A percentile compares a stretch with the other conserved stretches of the same genome.
phyloP scores from a whole-genome alignment of 2,888 invertebrate genomes.

The Acronicta aceris region DNA sequence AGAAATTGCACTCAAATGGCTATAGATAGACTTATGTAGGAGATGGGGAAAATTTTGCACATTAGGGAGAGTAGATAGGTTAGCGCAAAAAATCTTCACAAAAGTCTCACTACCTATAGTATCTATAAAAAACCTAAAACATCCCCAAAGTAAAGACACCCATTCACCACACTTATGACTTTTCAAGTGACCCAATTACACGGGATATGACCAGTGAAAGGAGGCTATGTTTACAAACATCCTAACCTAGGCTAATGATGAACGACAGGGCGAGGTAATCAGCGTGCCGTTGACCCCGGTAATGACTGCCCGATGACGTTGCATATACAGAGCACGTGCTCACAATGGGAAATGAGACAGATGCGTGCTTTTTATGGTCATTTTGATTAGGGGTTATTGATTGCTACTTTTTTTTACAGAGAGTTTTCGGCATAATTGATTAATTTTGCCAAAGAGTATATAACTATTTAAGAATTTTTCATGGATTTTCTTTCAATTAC shows the following conservation, averaged over 20 bases:
- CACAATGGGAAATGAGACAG: constrained; percentile 69
- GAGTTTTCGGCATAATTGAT: constrained; percentile 1
- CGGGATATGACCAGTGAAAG: constrained; percentile 77
- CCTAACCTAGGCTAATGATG: constrained; percentile 89
- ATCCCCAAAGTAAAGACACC: not conserved
- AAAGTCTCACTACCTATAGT: not conserved
- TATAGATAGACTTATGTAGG: too few species aligned
- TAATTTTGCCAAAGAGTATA: constrained; percentile 1
- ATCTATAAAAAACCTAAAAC: not conserved
- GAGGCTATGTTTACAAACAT: constrained; percentile 87
- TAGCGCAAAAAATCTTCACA: not conserved
- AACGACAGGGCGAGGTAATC: constrained; percentile 88
- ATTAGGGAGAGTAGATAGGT: not conserved
- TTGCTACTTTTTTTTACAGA: constrained; percentile 40
- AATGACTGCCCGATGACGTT: constrained; percentile 88
- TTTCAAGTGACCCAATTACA: constrained; percentile 73
- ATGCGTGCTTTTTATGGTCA: constrained; percentile 63
- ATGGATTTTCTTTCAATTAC: not conserved
- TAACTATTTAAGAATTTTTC: not conserved
- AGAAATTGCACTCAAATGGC: too few species aligned
- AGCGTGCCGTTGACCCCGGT: constrained; percentile 86
- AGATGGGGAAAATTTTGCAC: too few species aligned
- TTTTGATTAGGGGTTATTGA: constrained; percentile 51
- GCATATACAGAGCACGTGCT: constrained; percentile 83
- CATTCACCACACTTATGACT: constrained; percentile 15